Evolutionary conservation across 2,888 invertebrate species (phyloP), one percentile per base, ranked within the genome.

Genomic region (Leptarthrus brevirostris): DNA sequence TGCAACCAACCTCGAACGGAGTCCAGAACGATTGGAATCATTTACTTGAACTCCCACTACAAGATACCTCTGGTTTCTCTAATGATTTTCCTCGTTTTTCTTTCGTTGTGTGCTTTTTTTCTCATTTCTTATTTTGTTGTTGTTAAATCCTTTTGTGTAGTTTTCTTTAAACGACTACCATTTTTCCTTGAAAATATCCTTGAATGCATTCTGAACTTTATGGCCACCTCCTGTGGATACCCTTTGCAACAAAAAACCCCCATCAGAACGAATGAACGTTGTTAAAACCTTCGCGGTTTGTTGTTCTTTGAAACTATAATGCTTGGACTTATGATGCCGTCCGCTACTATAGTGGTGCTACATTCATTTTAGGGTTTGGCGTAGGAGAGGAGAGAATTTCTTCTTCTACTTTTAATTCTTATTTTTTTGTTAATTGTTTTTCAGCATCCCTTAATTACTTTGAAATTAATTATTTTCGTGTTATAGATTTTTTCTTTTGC

Each of bases 131-230:
- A 18, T 52, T 20, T 52, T 54, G 22, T 24, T 22, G 3, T 54
- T 26, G 22, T 3, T 24, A 24, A 6, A 61, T 16, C 16, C 36
- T 58, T 58, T 30, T 14, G 30, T 30, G 58, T 16, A 58, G 58
- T 61, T 61, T 20, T 61, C 12, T 30, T 36, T 24, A 34, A 61
- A 61, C 36, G 61, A 61, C 20, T 36, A 40, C 44, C 26, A 61
- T 44, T 36, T 61, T 61, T 61, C 44, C n/a, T 22, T 22, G 5
- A n/a, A n/a, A 34, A 22, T 14, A 56, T 26, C 14, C 26, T 49
- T 18, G 18, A 8, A 5, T n/a, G 49, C 49, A 49, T 20, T n/a
- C n/a, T 8, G 3, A 40, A 6, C 40, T n/a, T 30, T 30, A 4
- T 30, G n/a, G 30, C 30, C 40, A 40, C 3, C 40, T 40, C 30